Base-by-base conservation (phyloP, 2,888 invertebrate genomes). In the Oscheius sp. region DNA sequence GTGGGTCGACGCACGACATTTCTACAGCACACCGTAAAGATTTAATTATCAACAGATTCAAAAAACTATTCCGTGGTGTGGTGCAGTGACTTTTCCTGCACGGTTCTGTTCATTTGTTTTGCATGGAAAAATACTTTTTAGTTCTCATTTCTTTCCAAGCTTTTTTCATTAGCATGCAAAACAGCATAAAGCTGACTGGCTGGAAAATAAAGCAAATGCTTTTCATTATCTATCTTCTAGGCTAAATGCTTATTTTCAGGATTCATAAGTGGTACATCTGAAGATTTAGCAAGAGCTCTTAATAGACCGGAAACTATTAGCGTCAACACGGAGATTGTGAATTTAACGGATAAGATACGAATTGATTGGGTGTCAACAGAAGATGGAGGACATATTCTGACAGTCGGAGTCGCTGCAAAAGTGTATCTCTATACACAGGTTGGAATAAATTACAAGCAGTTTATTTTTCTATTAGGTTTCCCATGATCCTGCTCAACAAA, bases 331-430 rank as follows among this genome's bases (percentile, higher is more conserved):
- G 45, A 26, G 4, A 24, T n/a, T 4, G 77, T 75, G 32, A 49
- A 66, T 41, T 54, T 81, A 30, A 45, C 68, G 14, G 69, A 76
- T 45, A 70, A 78, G 54, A 77, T 83, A 12, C 73, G 84, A 14
- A 67, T 85, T 26, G 98, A 98, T 88, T 98, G 98, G 98, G 96
- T 97, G 12, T 95, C 96, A 0, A 95, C 96, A 80, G 98, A 99
- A 87, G 97, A 99, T 86, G 98, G 98, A 0, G 94, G 95, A 0
- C 97, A 98, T 87, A 94, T 98, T 80, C 88, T 98, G 41, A 97
- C 98, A 0, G 95, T 98, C n/a, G 83, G 83, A 54, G 76, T 86
- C 28, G 85, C 78, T 9, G 68, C 81, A 9, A 86, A 89, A 85
- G 92, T 96, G 41, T 90, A 94, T 86, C 88, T 96, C 6, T 96